These are phyloP conservation scores for Hipparchia semele DNA, from an alignment of 2,888 invertebrate genomes.

Conservation along the genomic window DNA sequence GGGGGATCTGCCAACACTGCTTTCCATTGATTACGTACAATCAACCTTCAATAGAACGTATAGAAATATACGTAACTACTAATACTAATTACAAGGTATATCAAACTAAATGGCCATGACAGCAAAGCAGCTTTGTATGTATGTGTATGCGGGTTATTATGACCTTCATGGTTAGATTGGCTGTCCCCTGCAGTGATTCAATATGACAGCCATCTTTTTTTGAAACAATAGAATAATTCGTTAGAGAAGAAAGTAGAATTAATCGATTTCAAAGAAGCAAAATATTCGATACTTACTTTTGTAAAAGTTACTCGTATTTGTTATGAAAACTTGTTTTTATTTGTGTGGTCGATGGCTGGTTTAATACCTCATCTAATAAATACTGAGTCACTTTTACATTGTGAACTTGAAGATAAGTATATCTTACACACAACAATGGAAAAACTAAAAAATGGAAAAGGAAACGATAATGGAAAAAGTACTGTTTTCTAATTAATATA, in stretches of 20 bases:
- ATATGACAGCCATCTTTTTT: constrained; percentile 28
- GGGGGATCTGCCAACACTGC: no score
- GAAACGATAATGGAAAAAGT: no score
- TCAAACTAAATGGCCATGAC: constrained; percentile 38
- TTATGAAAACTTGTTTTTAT: neutral
- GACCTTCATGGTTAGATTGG: constrained; percentile 27
- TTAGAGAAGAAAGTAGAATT: constrained; percentile 13
- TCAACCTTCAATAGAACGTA: no score
- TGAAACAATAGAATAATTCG: constrained; percentile 31
- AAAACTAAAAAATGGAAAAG: no score
- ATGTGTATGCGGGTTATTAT: constrained; percentile 29
- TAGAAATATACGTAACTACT: neutral
- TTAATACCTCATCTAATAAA: no score
- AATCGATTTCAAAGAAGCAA: no score
- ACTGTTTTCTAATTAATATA: no score
- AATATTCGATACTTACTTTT: neutral
- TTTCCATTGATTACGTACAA: no score
- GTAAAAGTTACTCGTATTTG: no score
- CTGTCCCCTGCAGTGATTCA: constrained; percentile 32
- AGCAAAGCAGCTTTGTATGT: constrained; percentile 23
- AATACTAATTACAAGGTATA: neutral
- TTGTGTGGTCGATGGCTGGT: neutral
- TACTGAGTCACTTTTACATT: no score
- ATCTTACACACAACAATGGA: no score
- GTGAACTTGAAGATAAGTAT: no score